phyloP scores from a whole-genome alignment of 2,113 vertebrate species.

The Cynoglossus semilaevis region DNA sequence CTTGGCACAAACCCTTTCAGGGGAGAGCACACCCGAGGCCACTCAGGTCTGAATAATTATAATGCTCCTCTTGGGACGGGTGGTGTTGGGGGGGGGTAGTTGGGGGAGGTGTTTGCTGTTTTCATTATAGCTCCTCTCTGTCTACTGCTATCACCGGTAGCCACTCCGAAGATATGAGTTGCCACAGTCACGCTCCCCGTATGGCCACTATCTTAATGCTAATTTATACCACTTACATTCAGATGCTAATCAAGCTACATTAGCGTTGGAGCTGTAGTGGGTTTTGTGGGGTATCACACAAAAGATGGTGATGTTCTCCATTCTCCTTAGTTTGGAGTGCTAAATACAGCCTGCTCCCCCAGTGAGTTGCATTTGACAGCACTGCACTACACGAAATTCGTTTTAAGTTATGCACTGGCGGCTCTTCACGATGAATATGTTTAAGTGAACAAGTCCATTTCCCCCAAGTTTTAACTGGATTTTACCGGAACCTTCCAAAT shows the following conservation, averaged over 20 bases:
- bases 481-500: no score
- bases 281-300: conserved; percentile 42
- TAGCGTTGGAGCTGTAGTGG: conserved; percentile 37
- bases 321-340: conserved; percentile 38
- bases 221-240: conserved; percentile 72
- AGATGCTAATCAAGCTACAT: conserved; percentile 65
- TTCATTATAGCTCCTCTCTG: conserved; percentile 26
- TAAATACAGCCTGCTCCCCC: conserved; percentile 41
- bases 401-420: conserved; percentile 29
- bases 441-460: no score
- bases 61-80: conserved; percentile 23
- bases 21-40: conserved; percentile 47
- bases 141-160: conserved; percentile 39
- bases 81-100: conserved; percentile 3
- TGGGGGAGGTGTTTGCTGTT: neutral
- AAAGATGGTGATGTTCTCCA: conserved; percentile 45
- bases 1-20: conserved; percentile 27
- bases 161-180: conserved; percentile 32
- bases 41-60: conserved; percentile 25
- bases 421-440: no score
- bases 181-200: conserved; percentile 55
- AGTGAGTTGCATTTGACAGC: conserved; percentile 42
- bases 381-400: conserved; percentile 15
- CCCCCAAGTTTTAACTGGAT: no score
- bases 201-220: conserved; percentile 56